A percentile compares a stretch with the other conserved stretches of the same genome.
phyloP scores from a whole-genome alignment of 1,140 invertebrate genomes.

The Drosophila ficusphila region DNA sequence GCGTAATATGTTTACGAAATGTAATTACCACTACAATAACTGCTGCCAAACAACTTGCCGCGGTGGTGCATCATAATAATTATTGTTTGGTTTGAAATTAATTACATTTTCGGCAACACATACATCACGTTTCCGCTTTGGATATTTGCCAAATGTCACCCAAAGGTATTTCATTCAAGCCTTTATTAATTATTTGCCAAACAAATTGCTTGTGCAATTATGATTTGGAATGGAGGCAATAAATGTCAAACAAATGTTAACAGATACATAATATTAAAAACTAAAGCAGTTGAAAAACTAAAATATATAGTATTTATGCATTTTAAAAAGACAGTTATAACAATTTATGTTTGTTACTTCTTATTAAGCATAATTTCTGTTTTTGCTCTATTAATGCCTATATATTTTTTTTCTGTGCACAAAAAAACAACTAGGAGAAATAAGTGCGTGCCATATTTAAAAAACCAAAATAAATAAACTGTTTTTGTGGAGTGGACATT shows the following conservation, averaged over 20 bases:
- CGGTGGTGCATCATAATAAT: constrained; percentile 41
- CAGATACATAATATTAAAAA: too few species aligned
- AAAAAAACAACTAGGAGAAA: background rate
- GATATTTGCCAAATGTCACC: constrained; percentile 43
- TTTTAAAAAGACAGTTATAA: too few species aligned
- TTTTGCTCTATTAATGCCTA: too few species aligned
- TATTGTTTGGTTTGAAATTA: constrained; percentile 65
- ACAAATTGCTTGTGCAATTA: constrained; percentile 25
- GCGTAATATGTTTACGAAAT: constrained; percentile 61
- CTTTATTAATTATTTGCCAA: constrained; percentile 44
- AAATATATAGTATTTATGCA: too few species aligned
- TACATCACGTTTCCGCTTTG: constrained; percentile 30
- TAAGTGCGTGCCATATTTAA: background rate
- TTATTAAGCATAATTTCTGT: too few species aligned
- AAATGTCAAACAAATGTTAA: too few species aligned
- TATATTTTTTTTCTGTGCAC: background rate
- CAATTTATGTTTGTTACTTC: too few species aligned
- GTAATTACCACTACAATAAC: constrained; percentile 67
- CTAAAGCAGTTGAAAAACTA: too few species aligned
- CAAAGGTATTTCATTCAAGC: constrained; percentile 30
- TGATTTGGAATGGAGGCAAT: background rate
- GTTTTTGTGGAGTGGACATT: constrained; percentile 24
- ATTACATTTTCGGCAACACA: constrained; percentile 52
- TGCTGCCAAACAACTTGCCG: constrained; percentile 15
- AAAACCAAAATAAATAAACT: constrained; percentile 19